Percentiles rank a stretch among this genome's conserved stretches.
phyloP scores from a whole-genome alignment of 1,140 invertebrate genomes.

The Bilobella aurantiaca region DNA sequence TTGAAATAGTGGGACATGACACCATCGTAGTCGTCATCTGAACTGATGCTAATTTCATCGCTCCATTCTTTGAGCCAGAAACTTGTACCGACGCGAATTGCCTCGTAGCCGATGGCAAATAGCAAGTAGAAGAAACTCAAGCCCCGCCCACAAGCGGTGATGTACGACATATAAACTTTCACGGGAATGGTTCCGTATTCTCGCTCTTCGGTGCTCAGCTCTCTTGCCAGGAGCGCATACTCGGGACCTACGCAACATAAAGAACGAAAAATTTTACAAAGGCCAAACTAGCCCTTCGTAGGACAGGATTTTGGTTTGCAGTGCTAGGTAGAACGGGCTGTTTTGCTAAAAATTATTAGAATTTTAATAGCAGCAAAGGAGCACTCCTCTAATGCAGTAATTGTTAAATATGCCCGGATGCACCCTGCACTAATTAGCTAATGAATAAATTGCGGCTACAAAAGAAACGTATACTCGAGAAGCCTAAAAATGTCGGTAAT shows the following conservation, averaged over 20 bases:
- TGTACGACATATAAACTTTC: constrained; percentile 53
- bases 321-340: too few relatives aligned
- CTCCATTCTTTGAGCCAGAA: constrained; percentile 56
- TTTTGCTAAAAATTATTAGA: too few relatives aligned
- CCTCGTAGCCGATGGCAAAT: constrained; percentile 49
- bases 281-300: too few relatives aligned
- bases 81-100: constrained; percentile 50
- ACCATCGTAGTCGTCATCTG: constrained; percentile 22
- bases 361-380: too few relatives aligned
- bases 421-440: too few relatives aligned
- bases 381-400: too few relatives aligned
- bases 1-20: constrained; percentile 45
- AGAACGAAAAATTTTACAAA: too few relatives aligned
- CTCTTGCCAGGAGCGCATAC: constrained; percentile 12
- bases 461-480: too few relatives aligned
- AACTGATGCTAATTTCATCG: constrained; percentile 34
- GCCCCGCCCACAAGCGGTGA: constrained; percentile 50
- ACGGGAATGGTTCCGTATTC: constrained; percentile 52
- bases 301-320: too few relatives aligned
- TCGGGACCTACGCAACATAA: constrained; percentile 25
- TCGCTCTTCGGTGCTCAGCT: constrained; percentile 45
- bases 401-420: too few relatives aligned
- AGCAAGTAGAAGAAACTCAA: constrained; percentile 47
- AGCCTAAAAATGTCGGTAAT: constrained; percentile 1
- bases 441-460: too few relatives aligned